Conservation (phyloP, 2,797 vertebrate genomes). For the Anguilla pacifica region DNA sequence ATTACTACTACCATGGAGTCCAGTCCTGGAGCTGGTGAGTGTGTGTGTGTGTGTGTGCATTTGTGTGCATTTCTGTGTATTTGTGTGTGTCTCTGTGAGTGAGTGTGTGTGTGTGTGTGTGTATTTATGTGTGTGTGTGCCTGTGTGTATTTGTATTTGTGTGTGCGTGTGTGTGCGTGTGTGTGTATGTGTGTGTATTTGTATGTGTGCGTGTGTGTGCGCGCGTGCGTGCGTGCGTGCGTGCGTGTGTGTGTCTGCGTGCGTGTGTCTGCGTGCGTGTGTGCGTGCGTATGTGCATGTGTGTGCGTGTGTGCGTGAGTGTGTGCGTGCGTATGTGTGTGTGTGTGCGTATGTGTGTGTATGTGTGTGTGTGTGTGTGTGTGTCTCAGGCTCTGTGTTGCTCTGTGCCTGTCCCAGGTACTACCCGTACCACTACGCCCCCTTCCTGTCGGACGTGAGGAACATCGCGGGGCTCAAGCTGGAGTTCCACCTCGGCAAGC, state of each 20-base stretch:
- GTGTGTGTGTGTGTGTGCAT: neutral
- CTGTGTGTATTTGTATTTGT: conserved; percentile 68
- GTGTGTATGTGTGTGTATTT: neutral
- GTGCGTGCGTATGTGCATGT: neutral
- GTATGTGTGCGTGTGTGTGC: no score
- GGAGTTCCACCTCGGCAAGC: conserved; percentile 87
- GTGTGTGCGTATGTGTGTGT: no score
- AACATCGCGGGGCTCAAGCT: conserved; percentile 81
- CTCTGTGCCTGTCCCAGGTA: conserved; percentile 73
- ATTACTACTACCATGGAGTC: conserved; percentile 98
- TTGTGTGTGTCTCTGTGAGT: no score
- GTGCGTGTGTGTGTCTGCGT: no score
- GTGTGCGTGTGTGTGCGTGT: neutral
- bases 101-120: neutral
- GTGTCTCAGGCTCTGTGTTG: neutral
- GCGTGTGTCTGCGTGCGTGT: no score
- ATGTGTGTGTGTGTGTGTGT: neutral
- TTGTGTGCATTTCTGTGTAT: neutral
- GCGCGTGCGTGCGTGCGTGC: neutral
- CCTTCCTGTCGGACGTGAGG: conserved; percentile 92
- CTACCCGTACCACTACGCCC: conserved; percentile 96
- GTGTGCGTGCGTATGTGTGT: neutral
- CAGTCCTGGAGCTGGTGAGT: conserved; percentile 99
- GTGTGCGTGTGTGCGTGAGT: neutral
- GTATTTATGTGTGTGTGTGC: neutral